Evolutionary conservation across 2,797 vertebrate genomes (phyloP).

Genomic region (Loris lydekkerianus): DNA sequence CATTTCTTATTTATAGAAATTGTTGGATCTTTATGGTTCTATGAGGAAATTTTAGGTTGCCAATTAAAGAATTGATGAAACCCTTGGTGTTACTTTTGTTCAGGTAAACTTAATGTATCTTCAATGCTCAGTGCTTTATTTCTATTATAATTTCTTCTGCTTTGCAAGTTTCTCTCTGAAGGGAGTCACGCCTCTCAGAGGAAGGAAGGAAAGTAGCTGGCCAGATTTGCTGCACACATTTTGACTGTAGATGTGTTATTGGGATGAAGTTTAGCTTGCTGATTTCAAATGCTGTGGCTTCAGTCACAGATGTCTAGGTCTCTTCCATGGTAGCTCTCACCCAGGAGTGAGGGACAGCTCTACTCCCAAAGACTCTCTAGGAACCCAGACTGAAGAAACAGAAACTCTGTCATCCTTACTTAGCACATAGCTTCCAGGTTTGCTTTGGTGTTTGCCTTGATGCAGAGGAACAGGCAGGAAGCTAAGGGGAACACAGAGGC

Average conservation of each 20-base stretch:
- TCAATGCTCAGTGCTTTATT: neutral
- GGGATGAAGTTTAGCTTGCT: neutral
- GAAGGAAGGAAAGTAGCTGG: neutral
- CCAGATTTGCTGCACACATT: neutral
- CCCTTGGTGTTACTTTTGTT: neutral
- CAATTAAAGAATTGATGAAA: slow-evolving; percentile 11
- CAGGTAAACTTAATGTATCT: slow-evolving; percentile 7
- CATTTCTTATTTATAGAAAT: neutral
- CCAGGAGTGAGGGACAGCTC: neutral
- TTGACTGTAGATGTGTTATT: slow-evolving; percentile 8
- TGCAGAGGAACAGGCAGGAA: neutral
- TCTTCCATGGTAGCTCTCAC: neutral
- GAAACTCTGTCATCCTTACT: neutral
- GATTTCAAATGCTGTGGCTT: neutral
- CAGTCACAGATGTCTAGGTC: neutral
- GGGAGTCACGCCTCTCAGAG: neutral
- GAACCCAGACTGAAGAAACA: neutral
- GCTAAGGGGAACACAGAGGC: rapidly evolving
- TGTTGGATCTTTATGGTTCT: slow-evolving; percentile 9
- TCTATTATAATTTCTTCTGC: neutral
- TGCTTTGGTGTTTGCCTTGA: neutral
- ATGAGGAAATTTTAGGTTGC: neutral
- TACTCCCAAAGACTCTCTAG: neutral
- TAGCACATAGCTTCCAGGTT: neutral
- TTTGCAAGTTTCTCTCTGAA: slow-evolving; percentile 22